Evolutionary conservation across 1,140 invertebrate species (phyloP).

Genomic region (Heliconius hewitsoni): DNA sequence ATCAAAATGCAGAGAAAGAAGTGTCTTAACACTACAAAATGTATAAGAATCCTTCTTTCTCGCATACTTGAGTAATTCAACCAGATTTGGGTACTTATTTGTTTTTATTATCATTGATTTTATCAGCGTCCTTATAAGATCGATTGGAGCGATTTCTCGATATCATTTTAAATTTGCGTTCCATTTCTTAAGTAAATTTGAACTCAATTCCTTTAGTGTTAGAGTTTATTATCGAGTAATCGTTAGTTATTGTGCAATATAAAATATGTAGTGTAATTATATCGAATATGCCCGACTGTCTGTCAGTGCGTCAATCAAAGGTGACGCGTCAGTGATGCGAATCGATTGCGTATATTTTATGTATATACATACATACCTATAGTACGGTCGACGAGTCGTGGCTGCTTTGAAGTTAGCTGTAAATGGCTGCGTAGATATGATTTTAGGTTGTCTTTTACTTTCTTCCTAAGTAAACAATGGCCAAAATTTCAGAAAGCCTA

Average conservation of each 20-base stretch:
- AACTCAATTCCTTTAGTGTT: background rate
- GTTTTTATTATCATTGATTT: slow-evolving; percentile 21
- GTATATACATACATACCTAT: background rate
- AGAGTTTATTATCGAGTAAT: slow-evolving; percentile 19
- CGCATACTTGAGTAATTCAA: background rate
- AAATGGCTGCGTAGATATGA: too few species aligned
- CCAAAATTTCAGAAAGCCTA: too few species aligned
- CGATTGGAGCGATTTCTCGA: slow-evolving; percentile 43
- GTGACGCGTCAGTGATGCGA: slow-evolving; percentile 55
- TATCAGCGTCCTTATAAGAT: slow-evolving; percentile 42
- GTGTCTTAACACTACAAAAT: background rate
- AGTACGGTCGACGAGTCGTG: background rate
- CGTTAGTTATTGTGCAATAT: slow-evolving; percentile 48
- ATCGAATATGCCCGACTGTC: slow-evolving; percentile 72
- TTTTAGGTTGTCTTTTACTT: too few species aligned
- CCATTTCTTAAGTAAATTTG: background rate
- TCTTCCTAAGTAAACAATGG: too few species aligned
- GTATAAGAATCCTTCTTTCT: background rate
- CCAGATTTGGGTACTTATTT: slow-evolving; percentile 2
- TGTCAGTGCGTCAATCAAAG: slow-evolving; percentile 70
- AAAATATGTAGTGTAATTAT: slow-evolving; percentile 79
- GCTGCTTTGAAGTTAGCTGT: background rate
- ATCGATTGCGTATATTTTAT: slow-evolving; percentile 24
- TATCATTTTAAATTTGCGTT: slow-evolving; percentile 28
- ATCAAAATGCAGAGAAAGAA: too few species aligned